Evolutionary conservation across 2,888 invertebrate genomes (phyloP).

Genomic region (Glyphotaelius pellucidus): DNA sequence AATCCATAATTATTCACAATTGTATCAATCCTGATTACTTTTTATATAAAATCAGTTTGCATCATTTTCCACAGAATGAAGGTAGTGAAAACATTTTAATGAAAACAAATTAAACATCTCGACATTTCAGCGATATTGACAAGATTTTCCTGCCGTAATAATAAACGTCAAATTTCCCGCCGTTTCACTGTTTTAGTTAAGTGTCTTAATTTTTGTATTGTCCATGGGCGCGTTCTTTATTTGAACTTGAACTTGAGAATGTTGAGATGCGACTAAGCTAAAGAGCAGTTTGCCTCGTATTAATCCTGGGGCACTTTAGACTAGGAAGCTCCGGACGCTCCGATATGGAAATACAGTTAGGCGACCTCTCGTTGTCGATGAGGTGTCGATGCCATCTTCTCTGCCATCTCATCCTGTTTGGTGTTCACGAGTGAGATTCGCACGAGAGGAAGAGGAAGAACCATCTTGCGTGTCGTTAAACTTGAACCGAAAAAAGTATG

Average conservation of each 20-base stretch:
- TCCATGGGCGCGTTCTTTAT: constrained; percentile 6
- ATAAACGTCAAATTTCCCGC: constrained; percentile 31
- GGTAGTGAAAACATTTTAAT: background rate
- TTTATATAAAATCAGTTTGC: background rate
- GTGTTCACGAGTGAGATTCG: constrained; percentile 49
- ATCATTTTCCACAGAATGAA: background rate
- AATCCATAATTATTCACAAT: constrained; percentile 44
- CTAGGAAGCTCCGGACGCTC: constrained; percentile 50
- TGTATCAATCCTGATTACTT: background rate
- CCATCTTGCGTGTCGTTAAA: constrained; percentile 44
- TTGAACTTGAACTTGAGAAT: constrained; percentile 50
- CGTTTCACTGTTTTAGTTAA: background rate
- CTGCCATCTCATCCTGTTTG: constrained; percentile 68
- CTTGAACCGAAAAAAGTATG: constrained; percentile 44
- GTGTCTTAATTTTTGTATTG: background rate
- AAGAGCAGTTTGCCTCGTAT: constrained; percentile 58
- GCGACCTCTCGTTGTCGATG: constrained; percentile 76
- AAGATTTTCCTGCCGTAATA: constrained; percentile 17
- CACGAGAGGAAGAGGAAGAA: constrained; percentile 36
- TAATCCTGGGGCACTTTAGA: constrained; percentile 53
- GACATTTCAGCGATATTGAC: background rate
- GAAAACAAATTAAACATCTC: background rate
- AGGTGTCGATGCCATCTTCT: constrained; percentile 72
- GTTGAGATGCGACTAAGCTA: constrained; percentile 53
- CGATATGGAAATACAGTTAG: constrained; percentile 73